Base-by-base conservation (phyloP, 1,140 invertebrate species). In the Antheraea mylitta region DNA sequence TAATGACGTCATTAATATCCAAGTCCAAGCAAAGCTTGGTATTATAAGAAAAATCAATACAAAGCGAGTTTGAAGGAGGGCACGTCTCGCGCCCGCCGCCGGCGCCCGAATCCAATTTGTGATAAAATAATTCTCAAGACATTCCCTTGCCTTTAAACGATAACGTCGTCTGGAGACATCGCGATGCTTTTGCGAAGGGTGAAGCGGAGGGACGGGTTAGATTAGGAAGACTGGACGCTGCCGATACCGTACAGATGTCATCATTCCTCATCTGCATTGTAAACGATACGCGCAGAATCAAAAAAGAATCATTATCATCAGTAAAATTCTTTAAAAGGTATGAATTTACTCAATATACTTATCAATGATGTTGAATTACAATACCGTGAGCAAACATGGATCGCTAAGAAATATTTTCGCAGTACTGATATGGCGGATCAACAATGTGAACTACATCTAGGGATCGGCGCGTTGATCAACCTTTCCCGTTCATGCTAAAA, bases 1-100 rank as follows among this genome's bases (percentile, higher is more conserved):
- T 4, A 30, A 30, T 30, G 22, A 30, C 22, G 22, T 30, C 22
- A 30, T 30, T 30, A 30, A 30, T 30, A 30, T 30, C 22, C 22
- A 30, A 30, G 22, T 30, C 22, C 22, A 42, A 42, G 38, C 16
- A 6, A 9, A 53, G 45, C 45, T 53, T 53, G 16, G 45, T 13
- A 13, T 53, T 53, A n/a, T 53, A 63, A 37, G 61, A 63, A n/a
- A 63, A 60, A 63, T 63, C 61, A 63, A 63, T 63, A 63, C 6
- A 18, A 53, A 53, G 45, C 45, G 45, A n/a, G 30, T 30, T 36
- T 22, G 30, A 63, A 63, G 11, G 61, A 37, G 61, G 61, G 16
- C 61, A 37, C 61, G 61, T 63, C 61, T 37, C 30, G 11, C 22
- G 11, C 61, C 45, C 45, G 45, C 38, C 38, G 38, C 45, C 45